Conservation (phyloP, 1,140 invertebrate genomes). For the Holotrichia oblita region DNA sequence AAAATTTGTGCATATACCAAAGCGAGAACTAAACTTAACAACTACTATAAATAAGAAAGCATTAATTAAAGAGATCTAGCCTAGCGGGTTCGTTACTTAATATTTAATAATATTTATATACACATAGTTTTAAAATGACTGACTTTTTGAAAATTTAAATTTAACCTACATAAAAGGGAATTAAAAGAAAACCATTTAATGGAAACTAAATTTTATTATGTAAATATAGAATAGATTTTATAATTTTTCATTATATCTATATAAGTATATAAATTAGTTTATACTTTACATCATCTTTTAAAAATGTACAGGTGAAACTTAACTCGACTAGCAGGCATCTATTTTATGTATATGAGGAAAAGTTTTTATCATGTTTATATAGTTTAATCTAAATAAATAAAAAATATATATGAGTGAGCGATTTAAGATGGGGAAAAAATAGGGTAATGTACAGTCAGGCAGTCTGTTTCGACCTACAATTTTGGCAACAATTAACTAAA, state of each 20-base stretch:
- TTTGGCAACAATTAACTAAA: too few species aligned
- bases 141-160: not conserved
- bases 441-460: too few species aligned
- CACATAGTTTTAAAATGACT: not conserved
- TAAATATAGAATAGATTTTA: constrained; percentile 34
- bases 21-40: not conserved
- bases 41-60: not conserved
- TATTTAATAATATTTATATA: constrained; percentile 18
- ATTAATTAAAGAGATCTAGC: not conserved
- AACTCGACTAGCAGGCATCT: constrained; percentile 17
- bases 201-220: constrained; percentile 36
- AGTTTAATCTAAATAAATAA: too few species aligned
- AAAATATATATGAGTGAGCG: too few species aligned
- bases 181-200: constrained; percentile 22
- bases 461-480: too few species aligned
- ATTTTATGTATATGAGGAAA: not conserved
- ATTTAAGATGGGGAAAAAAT: too few species aligned
- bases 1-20: not conserved
- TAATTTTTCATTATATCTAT: constrained; percentile 17
- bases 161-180: not conserved
- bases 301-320: constrained; percentile 14
- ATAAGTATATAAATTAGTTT: constrained; percentile 26
- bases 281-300: constrained; percentile 27
- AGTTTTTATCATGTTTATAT: too few species aligned
- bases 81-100: not conserved